Percentiles rank a stretch among this genome's conserved stretches.
phyloP scores from a whole-genome alignment of 2,888 invertebrate species.

The Pachydiplax longipennis region DNA sequence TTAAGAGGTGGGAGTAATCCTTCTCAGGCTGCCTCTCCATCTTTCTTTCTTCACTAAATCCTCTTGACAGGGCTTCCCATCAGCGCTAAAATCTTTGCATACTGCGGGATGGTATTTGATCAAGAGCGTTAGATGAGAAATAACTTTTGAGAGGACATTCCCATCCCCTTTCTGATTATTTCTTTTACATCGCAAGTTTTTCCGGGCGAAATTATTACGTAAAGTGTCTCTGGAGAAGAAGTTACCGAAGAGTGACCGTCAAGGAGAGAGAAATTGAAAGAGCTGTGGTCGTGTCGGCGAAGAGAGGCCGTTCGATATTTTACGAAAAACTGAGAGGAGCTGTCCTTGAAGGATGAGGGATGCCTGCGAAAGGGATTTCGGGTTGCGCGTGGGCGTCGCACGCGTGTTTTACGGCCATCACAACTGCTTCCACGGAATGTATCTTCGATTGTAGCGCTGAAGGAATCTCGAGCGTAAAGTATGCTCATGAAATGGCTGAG shows the following conservation, averaged over 20 bases:
- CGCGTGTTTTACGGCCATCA: too few species aligned
- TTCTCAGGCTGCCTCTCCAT: background rate
- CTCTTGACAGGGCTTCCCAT: background rate
- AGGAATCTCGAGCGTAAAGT: too few species aligned
- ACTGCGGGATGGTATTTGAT: background rate
- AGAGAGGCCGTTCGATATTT: background rate
- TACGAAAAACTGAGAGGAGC: background rate
- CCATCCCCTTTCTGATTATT: background rate
- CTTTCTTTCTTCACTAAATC: background rate
- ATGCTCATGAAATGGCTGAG: too few species aligned
- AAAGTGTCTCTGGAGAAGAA: background rate
- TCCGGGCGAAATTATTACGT: background rate
- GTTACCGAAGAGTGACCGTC: background rate
- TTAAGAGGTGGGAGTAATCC: background rate
- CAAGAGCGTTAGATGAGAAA: background rate
- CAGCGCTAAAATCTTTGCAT: background rate
- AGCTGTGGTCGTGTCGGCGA: background rate
- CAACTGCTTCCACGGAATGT: too few species aligned
- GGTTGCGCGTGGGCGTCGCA: too few species aligned
- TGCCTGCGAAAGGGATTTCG: background rate
- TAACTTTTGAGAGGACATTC: background rate
- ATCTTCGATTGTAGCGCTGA: too few species aligned
- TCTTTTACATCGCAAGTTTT: background rate
- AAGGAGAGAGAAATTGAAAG: background rate
- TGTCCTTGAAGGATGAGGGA: background rate